phyloP scores from a whole-genome alignment of 53 echinoderm and acorn worm genomes.

The Stichopus horrens region DNA sequence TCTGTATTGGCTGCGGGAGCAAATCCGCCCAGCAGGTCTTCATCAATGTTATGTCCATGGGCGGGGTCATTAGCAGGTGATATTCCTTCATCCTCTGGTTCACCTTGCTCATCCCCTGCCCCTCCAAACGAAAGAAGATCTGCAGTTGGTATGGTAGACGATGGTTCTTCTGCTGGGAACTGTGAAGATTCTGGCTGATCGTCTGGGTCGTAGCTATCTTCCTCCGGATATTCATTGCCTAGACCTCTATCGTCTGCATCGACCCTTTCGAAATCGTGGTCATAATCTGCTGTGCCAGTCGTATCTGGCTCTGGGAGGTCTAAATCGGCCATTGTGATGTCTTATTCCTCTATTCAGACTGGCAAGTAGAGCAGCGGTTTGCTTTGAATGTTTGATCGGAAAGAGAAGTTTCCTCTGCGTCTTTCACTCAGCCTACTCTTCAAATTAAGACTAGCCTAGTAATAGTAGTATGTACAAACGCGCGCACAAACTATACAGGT shows the following conservation, averaged over 20 bases:
- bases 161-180: conserved; percentile 43
- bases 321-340: neutral
- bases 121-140: conserved; percentile 40
- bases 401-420: too few species aligned
- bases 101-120: conserved; percentile 21
- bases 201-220: conserved; percentile 51
- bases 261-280: conserved; percentile 87
- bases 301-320: conserved; percentile 61
- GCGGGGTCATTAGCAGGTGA: conserved; percentile 10
- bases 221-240: conserved; percentile 72
- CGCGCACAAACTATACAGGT: too few species aligned
- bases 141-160: conserved; percentile 31
- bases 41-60: conserved; percentile 34
- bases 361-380: too few species aligned
- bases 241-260: conserved; percentile 62
- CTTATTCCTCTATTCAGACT: neutral
- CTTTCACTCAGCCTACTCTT: too few species aligned
- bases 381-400: too few species aligned
- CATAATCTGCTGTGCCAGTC: conserved; percentile 69
- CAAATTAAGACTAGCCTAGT: too few species aligned
- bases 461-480: too few species aligned
- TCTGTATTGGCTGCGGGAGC: conserved; percentile 9
- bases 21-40: conserved; percentile 31
- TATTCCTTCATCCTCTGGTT: conserved; percentile 34
- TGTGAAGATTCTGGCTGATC: conserved; percentile 45